These are phyloP conservation scores for Meloidogyne floridensis DNA, from an alignment of 1,140 invertebrate genomes.

Conservation along the genomic window DNA sequence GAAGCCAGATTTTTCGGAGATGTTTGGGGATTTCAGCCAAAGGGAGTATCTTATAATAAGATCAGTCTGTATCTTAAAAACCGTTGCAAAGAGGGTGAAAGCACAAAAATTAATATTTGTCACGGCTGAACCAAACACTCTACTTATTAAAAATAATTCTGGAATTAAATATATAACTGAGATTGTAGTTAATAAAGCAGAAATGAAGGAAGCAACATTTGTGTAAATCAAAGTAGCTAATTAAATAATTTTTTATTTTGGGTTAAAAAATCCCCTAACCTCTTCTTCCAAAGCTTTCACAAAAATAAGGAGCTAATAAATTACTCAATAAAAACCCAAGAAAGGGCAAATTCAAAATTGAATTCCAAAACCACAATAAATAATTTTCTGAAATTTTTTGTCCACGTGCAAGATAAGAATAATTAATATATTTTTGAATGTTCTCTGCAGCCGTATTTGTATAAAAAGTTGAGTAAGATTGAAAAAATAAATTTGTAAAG, in stretches of 20 bases:
- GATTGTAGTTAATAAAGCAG: constrained; percentile 12
- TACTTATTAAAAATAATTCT: constrained; percentile 47
- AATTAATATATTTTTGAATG: constrained; percentile 52
- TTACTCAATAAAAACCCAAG: constrained; percentile 48
- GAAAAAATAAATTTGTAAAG: constrained; percentile 17
- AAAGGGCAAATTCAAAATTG: constrained; percentile 48
- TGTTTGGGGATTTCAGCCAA: too few relatives aligned
- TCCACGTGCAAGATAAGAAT: constrained; percentile 43
- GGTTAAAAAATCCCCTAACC: background rate
- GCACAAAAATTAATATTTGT: constrained; percentile 46
- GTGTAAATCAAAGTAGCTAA: constrained; percentile 38
- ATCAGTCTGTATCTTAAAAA: background rate
- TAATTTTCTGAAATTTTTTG: constrained; percentile 13
- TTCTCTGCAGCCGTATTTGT: constrained; percentile 50
- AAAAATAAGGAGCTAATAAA: constrained; percentile 44
- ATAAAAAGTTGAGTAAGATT: constrained; percentile 34
- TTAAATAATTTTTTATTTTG: too few relatives aligned
- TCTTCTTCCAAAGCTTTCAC: constrained; percentile 37
- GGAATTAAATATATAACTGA: constrained; percentile 36
- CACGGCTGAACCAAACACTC: constrained; percentile 44
- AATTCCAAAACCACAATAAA: constrained; percentile 55
- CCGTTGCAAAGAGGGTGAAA: constrained; percentile 25
- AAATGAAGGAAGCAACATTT: constrained; percentile 34
- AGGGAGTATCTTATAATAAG: too few relatives aligned
- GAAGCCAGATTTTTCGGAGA: too few relatives aligned